Percentiles rank a stretch among this genome's conserved stretches.
These are phyloP conservation scores for Microtus montanus DNA, from an alignment of 2,113 vertebrate genomes.

Conservation along the genomic window DNA sequence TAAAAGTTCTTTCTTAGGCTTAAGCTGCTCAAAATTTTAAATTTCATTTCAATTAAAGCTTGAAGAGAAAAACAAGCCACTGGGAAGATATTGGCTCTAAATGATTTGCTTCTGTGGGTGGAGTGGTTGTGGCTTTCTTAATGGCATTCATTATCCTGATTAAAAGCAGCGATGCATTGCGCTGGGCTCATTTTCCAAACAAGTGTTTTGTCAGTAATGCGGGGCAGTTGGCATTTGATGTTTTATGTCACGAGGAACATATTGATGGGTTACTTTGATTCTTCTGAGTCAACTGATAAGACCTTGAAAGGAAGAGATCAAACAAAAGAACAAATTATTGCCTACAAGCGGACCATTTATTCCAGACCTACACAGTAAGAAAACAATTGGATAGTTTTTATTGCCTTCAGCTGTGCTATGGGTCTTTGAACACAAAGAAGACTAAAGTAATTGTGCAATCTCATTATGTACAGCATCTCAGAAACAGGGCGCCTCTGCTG, in stretches of 20 bases:
- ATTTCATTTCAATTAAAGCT: constrained; percentile 79
- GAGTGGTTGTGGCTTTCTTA: constrained; percentile 70
- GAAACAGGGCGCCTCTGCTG: constrained; percentile 42
- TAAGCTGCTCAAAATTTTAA: constrained; percentile 46
- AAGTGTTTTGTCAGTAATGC: constrained; percentile 62
- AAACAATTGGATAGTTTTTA: constrained; percentile 73
- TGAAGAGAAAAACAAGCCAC: constrained; percentile 68
- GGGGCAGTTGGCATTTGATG: constrained; percentile 53
- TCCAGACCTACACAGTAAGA: constrained; percentile 64
- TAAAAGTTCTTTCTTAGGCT: constrained; percentile 54
- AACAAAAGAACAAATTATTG: constrained; percentile 60
- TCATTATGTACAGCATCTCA: constrained; percentile 61
- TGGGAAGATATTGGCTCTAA: constrained; percentile 72
- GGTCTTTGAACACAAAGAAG: constrained; percentile 68
- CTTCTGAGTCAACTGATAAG: constrained; percentile 62
- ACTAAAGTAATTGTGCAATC: constrained; percentile 64
- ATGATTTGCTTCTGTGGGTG: constrained; percentile 67
- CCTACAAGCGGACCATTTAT: constrained; percentile 66
- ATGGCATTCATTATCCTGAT: constrained; percentile 76
- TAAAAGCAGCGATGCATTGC: constrained; percentile 73
- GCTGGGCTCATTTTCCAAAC: constrained; percentile 72
- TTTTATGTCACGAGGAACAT: constrained; percentile 65
- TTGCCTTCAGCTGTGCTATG: constrained; percentile 65
- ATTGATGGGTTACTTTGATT: constrained; percentile 64
- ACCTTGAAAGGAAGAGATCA: constrained; percentile 61